Base-by-base conservation (phyloP, 2,888 invertebrate species). In the Lumbricus terrestris region DNA sequence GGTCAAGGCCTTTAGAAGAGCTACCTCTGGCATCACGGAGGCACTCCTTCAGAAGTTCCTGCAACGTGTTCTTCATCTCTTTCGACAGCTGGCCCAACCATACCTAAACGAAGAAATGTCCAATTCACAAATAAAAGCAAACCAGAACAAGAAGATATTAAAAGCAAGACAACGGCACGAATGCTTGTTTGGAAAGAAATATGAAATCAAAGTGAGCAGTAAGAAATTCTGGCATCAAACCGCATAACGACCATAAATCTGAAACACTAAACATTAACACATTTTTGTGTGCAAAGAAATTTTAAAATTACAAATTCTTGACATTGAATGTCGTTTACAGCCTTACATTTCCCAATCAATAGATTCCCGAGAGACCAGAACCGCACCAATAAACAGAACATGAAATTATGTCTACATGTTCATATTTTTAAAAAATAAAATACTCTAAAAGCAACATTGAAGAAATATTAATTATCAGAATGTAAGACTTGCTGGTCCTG, bases 31-130 rank as follows among this genome's bases (percentile, higher is more conserved):
- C 93, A 95, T 95, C 95, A 88, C 95, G 93, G 23, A 96, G 93
- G 93, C 96, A 96, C 90, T 96, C 95, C 40, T 96, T 95, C 89
- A 97, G 96, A 93, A 97, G 95, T 90, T 96, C 96, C 93, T 96
- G 96, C 90, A 99, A 95, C 0, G 97, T 97, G 82, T 95, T 95
- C 93, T 97, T 97, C 96, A 99, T 98, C 95, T 97, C 97, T 47
- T 96, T 96, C 91, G 98, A 97, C 89, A 99, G 96, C 92, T 96
- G 96, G 93, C 96, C 96, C 85, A 98, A 95, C 98, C 96, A 96
- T 0, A 94, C 93, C 95, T 95, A 91, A 42, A 93, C 90, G 29
- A 85, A 89, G 83, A 89, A 23, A 89, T 33, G n/a, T 15, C 54
- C 18, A 20, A 89, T 34, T 85, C 18, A 34, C 42, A 34, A 11